Conservation (phyloP, 2,888 invertebrate species). For the Melitaea athalia region DNA sequence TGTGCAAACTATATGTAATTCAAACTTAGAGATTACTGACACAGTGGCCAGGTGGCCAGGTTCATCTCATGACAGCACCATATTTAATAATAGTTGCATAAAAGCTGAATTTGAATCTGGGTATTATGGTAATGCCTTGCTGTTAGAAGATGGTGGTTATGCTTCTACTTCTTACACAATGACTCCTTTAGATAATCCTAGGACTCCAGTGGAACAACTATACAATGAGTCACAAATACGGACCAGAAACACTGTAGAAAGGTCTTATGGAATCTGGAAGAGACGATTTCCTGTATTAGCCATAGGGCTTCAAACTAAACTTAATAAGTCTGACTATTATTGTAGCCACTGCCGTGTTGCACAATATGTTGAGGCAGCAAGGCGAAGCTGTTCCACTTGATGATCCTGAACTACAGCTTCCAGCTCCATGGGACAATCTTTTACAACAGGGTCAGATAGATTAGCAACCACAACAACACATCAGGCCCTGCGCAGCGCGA, state of each 20-base stretch:
- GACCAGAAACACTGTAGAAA: not conserved
- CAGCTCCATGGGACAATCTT: conserved; percentile 1
- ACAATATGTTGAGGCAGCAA: conserved; percentile 1
- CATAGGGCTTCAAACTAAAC: not conserved
- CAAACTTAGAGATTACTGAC: not conserved
- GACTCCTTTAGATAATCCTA: conserved; percentile 1
- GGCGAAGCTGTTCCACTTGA: not conserved
- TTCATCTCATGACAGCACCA: not conserved
- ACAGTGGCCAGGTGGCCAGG: not conserved
- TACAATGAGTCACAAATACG: conserved; percentile 1
- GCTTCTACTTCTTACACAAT: not conserved
- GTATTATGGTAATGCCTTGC: not conserved
- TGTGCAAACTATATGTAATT: not conserved
- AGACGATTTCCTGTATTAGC: not conserved
- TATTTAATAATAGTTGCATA: not conserved
- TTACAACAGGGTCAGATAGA: not conserved
- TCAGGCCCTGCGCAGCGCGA: not conserved
- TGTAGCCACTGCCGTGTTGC: not conserved
- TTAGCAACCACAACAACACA: not conserved
- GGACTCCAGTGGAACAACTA: not conserved
- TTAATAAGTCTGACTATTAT: not conserved
- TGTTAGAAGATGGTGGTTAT: not conserved
- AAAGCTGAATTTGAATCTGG: conserved; percentile 2
- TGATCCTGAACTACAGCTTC: conserved; percentile 2
- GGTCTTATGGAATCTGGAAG: not conserved